phyloP scores from a whole-genome alignment of 2,888 invertebrate genomes.

The Lycia hirtaria region DNA sequence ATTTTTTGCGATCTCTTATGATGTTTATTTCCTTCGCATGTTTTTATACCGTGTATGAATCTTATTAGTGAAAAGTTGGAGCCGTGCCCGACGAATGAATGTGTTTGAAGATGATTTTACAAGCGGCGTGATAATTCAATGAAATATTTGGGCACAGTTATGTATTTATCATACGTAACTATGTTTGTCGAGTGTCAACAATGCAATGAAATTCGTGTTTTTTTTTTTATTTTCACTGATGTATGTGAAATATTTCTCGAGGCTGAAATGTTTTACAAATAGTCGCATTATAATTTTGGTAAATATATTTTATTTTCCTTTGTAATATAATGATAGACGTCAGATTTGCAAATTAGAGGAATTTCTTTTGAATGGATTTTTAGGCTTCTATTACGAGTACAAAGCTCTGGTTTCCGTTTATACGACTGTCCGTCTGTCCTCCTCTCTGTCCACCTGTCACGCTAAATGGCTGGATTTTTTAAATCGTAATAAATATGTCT shows the following conservation, averaged over 20 bases:
- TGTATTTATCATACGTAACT: constrained; percentile 28
- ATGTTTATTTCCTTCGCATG: constrained; percentile 47
- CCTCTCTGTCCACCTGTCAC: too few relatives aligned
- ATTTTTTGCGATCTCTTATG: constrained; percentile 47
- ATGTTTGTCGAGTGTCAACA: constrained; percentile 19
- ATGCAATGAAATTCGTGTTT: constrained; percentile 12
- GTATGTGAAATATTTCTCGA: constrained; percentile 7
- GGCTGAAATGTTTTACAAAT: not conserved
- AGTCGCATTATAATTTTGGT: too few relatives aligned
- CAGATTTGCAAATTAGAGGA: too few relatives aligned
- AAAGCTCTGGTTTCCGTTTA: too few relatives aligned
- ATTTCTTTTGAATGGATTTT: too few relatives aligned
- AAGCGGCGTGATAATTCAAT: constrained; percentile 45
- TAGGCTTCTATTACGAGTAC: too few relatives aligned
- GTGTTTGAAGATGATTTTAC: constrained; percentile 52
- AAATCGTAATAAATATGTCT: too few relatives aligned
- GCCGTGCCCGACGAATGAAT: constrained; percentile 42
- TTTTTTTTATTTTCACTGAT: not conserved
- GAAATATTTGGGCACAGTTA: constrained; percentile 39
- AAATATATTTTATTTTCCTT: too few relatives aligned
- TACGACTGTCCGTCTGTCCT: too few relatives aligned
- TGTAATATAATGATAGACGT: too few relatives aligned
- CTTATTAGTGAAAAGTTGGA: constrained; percentile 46
- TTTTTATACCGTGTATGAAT: constrained; percentile 47
- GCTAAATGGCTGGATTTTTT: too few relatives aligned